phyloP scores from a whole-genome alignment of 2,797 vertebrate genomes.

The Adelosebastes latens region DNA sequence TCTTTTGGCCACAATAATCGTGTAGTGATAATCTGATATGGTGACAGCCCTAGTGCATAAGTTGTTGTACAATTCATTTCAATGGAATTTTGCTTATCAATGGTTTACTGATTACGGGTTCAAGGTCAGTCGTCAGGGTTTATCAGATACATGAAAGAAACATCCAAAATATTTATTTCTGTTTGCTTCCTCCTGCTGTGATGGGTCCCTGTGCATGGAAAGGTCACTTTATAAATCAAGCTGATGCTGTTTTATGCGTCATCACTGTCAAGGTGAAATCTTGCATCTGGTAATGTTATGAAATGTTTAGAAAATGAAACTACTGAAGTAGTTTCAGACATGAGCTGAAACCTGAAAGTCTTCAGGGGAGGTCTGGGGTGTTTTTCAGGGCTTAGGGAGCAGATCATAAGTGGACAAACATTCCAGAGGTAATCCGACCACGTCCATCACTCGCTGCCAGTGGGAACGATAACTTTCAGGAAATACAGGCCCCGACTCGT shows the following conservation, averaged over 20 bases:
- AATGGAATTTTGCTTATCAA: slow-evolving; percentile 22
- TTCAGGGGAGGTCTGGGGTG: slow-evolving; percentile 38
- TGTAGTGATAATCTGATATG: too few species aligned
- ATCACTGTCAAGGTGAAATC: background rate
- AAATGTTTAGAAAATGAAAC: slow-evolving; percentile 8
- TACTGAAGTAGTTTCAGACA: slow-evolving; percentile 9
- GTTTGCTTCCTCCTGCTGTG: background rate
- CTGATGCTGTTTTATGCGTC: background rate
- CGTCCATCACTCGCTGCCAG: slow-evolving; percentile 57
- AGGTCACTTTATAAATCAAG: background rate
- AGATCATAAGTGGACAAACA: slow-evolving; percentile 72
- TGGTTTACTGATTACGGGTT: background rate
- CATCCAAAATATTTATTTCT: background rate
- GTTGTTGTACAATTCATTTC: background rate
- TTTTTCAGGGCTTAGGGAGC: slow-evolving; percentile 54
- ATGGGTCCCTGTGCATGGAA: background rate
- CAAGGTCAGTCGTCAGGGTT: slow-evolving; percentile 16
- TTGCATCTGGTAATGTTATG: background rate
- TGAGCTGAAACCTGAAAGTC: slow-evolving; percentile 29
- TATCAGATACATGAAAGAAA: slow-evolving; percentile 10
- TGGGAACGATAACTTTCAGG: slow-evolving; percentile 65
- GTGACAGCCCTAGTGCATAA: too few species aligned
- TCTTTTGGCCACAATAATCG: too few species aligned
- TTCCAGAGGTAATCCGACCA: slow-evolving; percentile 71
- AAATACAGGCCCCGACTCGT: slow-evolving; percentile 66